Conservation (phyloP, 2,113 vertebrate genomes). For the Erythrolamprus reginae region DNA sequence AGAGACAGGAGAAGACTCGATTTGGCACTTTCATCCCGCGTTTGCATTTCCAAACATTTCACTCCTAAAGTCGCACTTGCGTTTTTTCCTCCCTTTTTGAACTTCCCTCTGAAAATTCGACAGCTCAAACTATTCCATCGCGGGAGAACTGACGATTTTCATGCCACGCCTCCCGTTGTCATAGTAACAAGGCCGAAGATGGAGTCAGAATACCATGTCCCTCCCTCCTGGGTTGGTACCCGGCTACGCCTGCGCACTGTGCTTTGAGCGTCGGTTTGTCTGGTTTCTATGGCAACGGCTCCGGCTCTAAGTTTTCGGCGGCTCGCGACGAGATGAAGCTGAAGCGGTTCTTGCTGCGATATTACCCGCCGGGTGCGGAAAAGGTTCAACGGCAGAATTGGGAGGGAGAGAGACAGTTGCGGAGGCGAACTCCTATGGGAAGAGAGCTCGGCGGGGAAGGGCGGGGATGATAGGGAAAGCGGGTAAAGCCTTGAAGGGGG, state of each 20-base stretch:
- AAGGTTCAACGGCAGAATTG: neutral
- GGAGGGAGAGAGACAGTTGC: neutral
- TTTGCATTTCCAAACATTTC: neutral
- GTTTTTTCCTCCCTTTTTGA: neutral
- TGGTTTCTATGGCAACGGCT: constrained; percentile 66
- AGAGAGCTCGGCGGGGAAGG: neutral
- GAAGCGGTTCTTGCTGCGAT: constrained; percentile 82
- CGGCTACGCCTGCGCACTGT: constrained; percentile 52
- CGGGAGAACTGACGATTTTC: neutral
- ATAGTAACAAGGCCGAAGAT: neutral
- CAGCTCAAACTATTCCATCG: neutral
- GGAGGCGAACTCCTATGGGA: neutral
- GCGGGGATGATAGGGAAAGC: neutral
- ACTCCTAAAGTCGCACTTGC: neutral
- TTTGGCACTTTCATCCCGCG: neutral
- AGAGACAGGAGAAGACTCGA: neutral
- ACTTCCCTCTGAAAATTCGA: neutral
- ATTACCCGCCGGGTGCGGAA: constrained; percentile 88
- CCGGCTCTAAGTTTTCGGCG: constrained; percentile 4
- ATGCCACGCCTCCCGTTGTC: neutral
- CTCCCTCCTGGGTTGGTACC: fast-evolving
- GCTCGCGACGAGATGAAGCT: constrained; percentile 69
- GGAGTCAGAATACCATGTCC: fast-evolving
- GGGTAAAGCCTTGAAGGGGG: neutral
- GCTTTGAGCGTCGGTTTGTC: neutral